phyloP scores from a whole-genome alignment of 2,888 invertebrate genomes.

The Xanthorhoe designata region DNA sequence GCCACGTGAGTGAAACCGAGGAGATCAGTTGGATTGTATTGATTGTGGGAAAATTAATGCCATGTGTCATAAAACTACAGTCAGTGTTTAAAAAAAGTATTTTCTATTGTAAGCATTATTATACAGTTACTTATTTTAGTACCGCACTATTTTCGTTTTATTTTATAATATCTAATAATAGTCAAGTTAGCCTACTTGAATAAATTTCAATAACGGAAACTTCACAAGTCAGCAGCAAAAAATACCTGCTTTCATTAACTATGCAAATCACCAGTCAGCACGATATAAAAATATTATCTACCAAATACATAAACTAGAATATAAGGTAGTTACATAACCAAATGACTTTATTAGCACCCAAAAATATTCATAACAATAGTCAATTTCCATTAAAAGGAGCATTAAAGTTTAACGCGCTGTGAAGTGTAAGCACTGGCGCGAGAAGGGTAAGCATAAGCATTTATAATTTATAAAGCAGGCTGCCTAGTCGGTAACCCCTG shows the following conservation, averaged over 20 bases:
- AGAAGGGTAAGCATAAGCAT: conserved; percentile 14
- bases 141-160: neutral
- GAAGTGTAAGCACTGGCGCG: conserved; percentile 42
- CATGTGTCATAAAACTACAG: too few species aligned
- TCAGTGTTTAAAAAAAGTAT: neutral
- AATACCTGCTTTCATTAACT: conserved; percentile 22
- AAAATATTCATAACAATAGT: conserved; percentile 37
- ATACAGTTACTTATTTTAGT: neutral
- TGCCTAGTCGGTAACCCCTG: conserved; percentile 31
- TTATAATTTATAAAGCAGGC: conserved; percentile 36
- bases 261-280: conserved; percentile 36
- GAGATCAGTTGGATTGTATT: too few species aligned
- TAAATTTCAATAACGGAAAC: conserved; percentile 8
- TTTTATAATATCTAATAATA: neutral
- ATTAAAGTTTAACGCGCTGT: conserved; percentile 43
- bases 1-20: too few species aligned
- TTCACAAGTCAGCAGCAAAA: conserved; percentile 21
- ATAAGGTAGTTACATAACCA: conserved; percentile 10
- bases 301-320: conserved; percentile 9
- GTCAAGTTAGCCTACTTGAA: neutral
- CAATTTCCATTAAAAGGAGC: conserved; percentile 35
- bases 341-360: conserved; percentile 29
- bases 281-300: conserved; percentile 21
- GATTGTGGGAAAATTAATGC: too few species aligned
- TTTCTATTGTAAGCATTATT: neutral